Evolutionary conservation across 2,797 vertebrate genomes (phyloP).

Genomic region (Trachurus trachurus): DNA sequence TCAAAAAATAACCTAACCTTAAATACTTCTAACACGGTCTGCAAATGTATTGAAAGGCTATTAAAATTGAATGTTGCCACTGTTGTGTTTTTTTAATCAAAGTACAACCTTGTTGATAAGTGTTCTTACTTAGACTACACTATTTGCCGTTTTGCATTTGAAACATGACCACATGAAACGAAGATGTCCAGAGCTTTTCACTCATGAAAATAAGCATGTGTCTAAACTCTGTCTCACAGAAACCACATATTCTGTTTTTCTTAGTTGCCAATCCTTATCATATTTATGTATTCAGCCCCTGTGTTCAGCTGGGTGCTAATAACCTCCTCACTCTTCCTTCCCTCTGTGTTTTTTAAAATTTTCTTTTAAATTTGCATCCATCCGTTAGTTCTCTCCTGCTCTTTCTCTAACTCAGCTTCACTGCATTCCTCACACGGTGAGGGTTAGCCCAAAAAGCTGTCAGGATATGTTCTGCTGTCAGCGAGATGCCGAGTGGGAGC

Average conservation of each 20-base stretch:
- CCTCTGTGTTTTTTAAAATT: conserved; percentile 22
- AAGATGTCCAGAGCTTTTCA: conserved; percentile 19
- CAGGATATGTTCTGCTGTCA: conserved; percentile 80
- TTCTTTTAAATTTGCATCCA: conserved; percentile 63
- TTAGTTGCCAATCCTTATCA: conserved; percentile 37
- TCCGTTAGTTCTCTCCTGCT: conserved; percentile 29
- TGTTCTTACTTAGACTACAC: conserved; percentile 16
- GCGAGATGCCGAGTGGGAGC: conserved; percentile 78
- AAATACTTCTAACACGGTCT: no score
- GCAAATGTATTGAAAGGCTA: background rate
- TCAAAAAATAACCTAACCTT: no score
- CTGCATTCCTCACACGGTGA: conserved; percentile 69
- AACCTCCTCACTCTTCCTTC: conserved; percentile 62
- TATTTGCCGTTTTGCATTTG: conserved; percentile 19
- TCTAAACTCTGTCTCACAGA: conserved; percentile 38
- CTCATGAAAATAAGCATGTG: conserved; percentile 34
- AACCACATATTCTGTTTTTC: conserved; percentile 43
- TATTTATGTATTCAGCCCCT: conserved; percentile 72
- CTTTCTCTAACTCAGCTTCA: conserved; percentile 48
- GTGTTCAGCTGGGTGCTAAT: conserved; percentile 61
- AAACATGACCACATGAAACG: background rate
- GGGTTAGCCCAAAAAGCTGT: conserved; percentile 80
- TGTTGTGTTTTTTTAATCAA: background rate
- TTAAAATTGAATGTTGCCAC: background rate
- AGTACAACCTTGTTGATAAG: no score